Base-by-base conservation (phyloP, 2,888 invertebrate species). In the Meliscaeva auricollis region DNA sequence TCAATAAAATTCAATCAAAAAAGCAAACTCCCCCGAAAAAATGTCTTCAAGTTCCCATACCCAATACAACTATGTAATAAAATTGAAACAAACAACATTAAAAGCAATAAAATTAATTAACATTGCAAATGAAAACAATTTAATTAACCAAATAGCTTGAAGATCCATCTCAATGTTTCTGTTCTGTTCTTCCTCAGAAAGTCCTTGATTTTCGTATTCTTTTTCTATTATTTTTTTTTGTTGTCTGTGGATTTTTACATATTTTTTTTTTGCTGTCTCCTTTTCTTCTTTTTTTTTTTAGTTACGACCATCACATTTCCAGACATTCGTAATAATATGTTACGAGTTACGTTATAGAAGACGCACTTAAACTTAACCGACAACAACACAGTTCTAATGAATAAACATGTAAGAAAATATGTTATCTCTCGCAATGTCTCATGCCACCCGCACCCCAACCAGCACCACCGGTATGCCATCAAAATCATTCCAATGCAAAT, bases 391-490 rank as follows among this genome's bases (percentile, higher is more conserved):
- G 66, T 80, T 58, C 56, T 85, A 81, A 81, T 85, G 81, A 81
- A 85, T 85, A 85, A 85, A 81, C 81, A 85, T 85, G 75, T 76
- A 72, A 64, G 30, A 32, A 81, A 85, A 85, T 81, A 81, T 85
- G 85, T 72, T 85, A 85, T 77, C 81, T 85, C 80, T 62, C 69
- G 38, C 58, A 79, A 41, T 58, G 30, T 32, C 54, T 15, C 20
- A 20, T 9, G 11, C 35, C 38, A 38, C 38, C 38, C 46, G n/a
- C n/a, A n/a, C 17, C 8, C 48, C 4, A 48, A 15, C 44, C 48
- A 38, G 1, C 20, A 8, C n/a, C 62, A 32, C 32, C 30, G n/a
- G 11, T 3, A 41, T 48, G 76, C 72, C 9, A 41, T 26, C 85
- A 81, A 68, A n/a, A 44, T 30, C 81, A 81, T 81, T 76, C 76